Base-by-base conservation (phyloP, 2,888 invertebrate genomes). In the Eupithecia subfuscata region DNA sequence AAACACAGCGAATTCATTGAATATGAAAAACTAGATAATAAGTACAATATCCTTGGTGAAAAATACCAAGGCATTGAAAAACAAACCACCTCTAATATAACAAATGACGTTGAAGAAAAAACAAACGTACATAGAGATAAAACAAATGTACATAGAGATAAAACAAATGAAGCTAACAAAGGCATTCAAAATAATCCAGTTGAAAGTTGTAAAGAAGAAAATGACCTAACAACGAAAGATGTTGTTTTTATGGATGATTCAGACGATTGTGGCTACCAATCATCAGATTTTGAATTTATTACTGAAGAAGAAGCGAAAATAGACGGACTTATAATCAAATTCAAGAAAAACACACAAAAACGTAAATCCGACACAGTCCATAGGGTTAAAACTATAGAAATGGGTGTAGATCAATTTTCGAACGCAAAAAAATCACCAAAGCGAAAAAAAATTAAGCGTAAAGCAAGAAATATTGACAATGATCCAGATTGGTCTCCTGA, bases 251-350 rank as follows among this genome's bases (percentile, higher is more conserved):
- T 16, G 22, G 63, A 69, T 40, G 64, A 79, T n/a, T 69, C n/a
- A 5, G 79, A 79, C 70, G 77, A 82, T 63, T 78, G 80, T 22
- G 89, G 88, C 3, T 92, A 92, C 70, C 82, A 89, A 77, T 92
- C 93, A 0, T 90, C 92, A 8, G 92, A 93, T 85, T 94, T 93
- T 73, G 93, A 93, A 83, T 91, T 92, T 73, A 93, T 93, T 64
- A 85, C 86, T 1, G 93, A 93, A 85, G 79, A 81, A 2, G 92
- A 92, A 79, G 91, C 93, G 6, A 83, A 83, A 70, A 77, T 78
- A 30, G 80, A 83, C 7, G 86, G 85, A 4, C 72, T 85, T 5
- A 81, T 87, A 3, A 78, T 83, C 12, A 84, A 87, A 69, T 65
- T 69, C 22, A 48, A 75, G 2, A 16, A 71, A 37, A 25, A 67